Conservation (phyloP, 2,888 invertebrate genomes). For the Oscheius myriophilus region DNA sequence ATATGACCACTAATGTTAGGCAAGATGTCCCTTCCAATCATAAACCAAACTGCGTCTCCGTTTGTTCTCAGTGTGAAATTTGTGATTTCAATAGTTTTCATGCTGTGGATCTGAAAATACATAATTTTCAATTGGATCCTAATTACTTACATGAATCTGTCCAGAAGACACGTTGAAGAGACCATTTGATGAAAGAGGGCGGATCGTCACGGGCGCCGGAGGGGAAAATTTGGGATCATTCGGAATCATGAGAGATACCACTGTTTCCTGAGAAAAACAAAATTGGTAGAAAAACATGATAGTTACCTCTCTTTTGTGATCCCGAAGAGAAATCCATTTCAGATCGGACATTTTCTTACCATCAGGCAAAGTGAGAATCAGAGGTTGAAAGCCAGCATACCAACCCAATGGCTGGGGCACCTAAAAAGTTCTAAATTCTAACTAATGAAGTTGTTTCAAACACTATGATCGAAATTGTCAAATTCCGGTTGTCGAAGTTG, state of each 20-base stretch:
- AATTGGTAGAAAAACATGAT: neutral
- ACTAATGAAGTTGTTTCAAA: conserved; percentile 9
- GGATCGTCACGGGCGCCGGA: conserved; percentile 55
- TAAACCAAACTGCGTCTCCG: conserved; percentile 69
- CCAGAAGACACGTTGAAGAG: conserved; percentile 60
- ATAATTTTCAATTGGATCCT: neutral
- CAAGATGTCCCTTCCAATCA: conserved; percentile 68
- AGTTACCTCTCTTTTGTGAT: conserved; percentile 63
- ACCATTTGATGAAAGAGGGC: conserved; percentile 59
- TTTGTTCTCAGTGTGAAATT: conserved; percentile 63
- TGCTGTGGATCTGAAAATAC: conserved; percentile 61
- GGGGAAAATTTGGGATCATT: conserved; percentile 61
- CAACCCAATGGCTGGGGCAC: conserved; percentile 59
- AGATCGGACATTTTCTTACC: conserved; percentile 50
- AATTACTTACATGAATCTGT: conserved; percentile 52
- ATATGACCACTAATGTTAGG: conserved; percentile 67
- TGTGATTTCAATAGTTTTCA: conserved; percentile 66
- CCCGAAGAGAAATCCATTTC: conserved; percentile 67
- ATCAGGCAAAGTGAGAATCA: conserved; percentile 65
- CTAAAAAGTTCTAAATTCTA: conserved; percentile 13
- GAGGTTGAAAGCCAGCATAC: conserved; percentile 66
- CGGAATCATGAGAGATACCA: conserved; percentile 64
- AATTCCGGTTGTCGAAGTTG: conserved; percentile 43
- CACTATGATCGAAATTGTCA: conserved; percentile 39
- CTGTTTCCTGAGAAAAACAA: conserved; percentile 43